Base-by-base conservation (phyloP, 2,888 invertebrate species). In the Pyrrhosoma nymphula region DNA sequence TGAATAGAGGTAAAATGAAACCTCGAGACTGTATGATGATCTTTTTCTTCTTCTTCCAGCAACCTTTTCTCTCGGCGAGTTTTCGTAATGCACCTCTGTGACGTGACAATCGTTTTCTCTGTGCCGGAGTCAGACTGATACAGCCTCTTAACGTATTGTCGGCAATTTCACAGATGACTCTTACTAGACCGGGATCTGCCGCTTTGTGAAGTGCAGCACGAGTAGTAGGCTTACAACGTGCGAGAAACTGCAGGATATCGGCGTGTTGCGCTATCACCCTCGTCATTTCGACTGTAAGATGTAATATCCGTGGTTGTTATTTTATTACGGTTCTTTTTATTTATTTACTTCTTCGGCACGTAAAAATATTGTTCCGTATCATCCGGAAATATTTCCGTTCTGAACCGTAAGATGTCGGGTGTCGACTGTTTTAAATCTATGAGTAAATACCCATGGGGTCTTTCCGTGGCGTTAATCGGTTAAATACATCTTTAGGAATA, bases 41-140 rank as follows among this genome's bases (percentile, higher is more conserved):
- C 30, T 39, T 95, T 63, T 88, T 95, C 47, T 82, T 95, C 55
- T 88, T 75, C 55, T 95, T 95, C 88, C 95, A 88, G 20, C 82
- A 47, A 16, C 82, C 95, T 8, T 47, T 82, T 30, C n/a, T 75
- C 18, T 8, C 56, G 3, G 82, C n/a, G 63, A 95, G 2, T 23
- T 56, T 75, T 3, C 95, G 39, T 75, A 95, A 82, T 3, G 20
- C 55, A 20, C 14, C 23, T 63, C 26, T 39, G 6, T 82, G 95
- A 56, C 56, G 55, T 35, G 91, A 4, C 56, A 55, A 91, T 2
- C 47, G 26, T 56, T 91, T 91, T n/a, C 56, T 56, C 56, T 91
- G 91, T 18, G 35, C 39, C 6, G 55, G 16, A 10, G 18, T 26
- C 35, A 91, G 23, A 91, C n/a, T 35, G 18, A 91, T n/a, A 91